A percentile compares a stretch with the other conserved stretches of the same genome.
These are phyloP conservation scores for Caretta caretta DNA, from an alignment of 2,113 vertebrate species.

Conservation along the genomic window DNA sequence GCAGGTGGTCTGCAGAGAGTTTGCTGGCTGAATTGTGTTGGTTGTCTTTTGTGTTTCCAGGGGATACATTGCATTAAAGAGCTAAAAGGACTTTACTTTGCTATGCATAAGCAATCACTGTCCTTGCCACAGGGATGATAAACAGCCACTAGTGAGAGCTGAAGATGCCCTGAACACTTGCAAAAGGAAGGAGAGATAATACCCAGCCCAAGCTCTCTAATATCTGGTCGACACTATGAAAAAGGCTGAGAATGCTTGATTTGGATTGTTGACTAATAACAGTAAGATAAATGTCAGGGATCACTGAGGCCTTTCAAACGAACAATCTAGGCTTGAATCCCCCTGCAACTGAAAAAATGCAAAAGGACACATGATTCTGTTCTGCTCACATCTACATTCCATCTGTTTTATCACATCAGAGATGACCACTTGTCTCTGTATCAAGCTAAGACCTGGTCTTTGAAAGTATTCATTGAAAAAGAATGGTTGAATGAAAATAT, in stretches of 20 bases:
- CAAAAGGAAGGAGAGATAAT: background rate
- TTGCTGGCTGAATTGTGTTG: slow-evolving; percentile 1
- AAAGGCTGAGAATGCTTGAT: background rate
- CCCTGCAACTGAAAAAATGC: background rate
- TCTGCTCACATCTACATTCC: background rate
- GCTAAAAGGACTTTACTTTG: slow-evolving; percentile 7
- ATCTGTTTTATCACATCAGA: slow-evolving; percentile 34
- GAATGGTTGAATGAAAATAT: background rate
- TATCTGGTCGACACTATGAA: background rate
- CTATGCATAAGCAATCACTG: background rate
- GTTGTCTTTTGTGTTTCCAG: background rate
- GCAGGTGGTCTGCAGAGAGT: background rate
- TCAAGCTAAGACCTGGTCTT: slow-evolving; percentile 31
- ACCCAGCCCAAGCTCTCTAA: slow-evolving; percentile 1
- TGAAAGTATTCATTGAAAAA: slow-evolving; percentile 30
- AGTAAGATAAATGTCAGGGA: slow-evolving; percentile 7
- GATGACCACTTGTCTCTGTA: background rate
- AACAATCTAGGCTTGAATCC: background rate
- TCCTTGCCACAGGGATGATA: background rate
- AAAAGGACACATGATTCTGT: background rate
- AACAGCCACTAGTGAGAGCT: background rate
- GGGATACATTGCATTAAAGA: slow-evolving; percentile 5
- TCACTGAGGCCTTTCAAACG: background rate
- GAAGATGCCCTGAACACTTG: background rate
- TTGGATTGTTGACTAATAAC: background rate